Conservation (phyloP, 1,140 invertebrate species). For the Meloidogyne chitwoodi region DNA sequence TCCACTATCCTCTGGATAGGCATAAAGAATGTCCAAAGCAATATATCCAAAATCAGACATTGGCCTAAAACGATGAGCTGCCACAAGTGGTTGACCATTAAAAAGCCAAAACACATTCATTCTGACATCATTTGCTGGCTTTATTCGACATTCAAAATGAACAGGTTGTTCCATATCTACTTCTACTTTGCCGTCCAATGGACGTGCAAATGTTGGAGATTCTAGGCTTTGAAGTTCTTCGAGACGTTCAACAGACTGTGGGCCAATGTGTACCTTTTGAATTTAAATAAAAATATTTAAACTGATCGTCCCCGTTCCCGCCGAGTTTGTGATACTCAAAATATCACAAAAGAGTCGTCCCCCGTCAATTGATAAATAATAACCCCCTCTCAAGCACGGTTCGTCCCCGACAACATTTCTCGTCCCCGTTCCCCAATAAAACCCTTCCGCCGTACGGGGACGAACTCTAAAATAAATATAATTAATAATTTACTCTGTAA, state of each 20-base stretch:
- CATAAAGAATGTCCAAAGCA: constrained; percentile 74
- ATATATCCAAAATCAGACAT: constrained; percentile 92
- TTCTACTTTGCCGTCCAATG: constrained; percentile 42
- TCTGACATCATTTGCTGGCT: constrained; percentile 63
- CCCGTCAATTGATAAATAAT: too few relatives aligned
- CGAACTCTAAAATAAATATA: constrained; percentile 6
- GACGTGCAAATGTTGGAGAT: constrained; percentile 43
- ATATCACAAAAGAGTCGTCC: too few relatives aligned
- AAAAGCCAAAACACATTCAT: constrained; percentile 67
- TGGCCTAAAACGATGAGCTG: constrained; percentile 81
- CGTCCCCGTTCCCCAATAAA: too few relatives aligned
- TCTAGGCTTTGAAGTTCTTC: constrained; percentile 55
- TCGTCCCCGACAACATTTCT: too few relatives aligned
- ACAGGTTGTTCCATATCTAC: constrained; percentile 62
- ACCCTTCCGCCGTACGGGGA: too few relatives aligned
- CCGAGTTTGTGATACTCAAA: too few relatives aligned
- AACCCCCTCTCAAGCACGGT: too few relatives aligned
- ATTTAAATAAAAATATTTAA: too few relatives aligned
- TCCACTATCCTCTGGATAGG: constrained; percentile 58
- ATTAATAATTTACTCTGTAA: constrained; percentile 11
- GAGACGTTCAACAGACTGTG: constrained; percentile 42
- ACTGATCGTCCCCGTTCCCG: too few relatives aligned
- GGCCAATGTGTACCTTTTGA: constrained; percentile 51
- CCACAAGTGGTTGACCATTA: constrained; percentile 51
- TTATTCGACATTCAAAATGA: constrained; percentile 63